Conservation (phyloP, 2,888 invertebrate genomes). For the Amiota mariae region DNA sequence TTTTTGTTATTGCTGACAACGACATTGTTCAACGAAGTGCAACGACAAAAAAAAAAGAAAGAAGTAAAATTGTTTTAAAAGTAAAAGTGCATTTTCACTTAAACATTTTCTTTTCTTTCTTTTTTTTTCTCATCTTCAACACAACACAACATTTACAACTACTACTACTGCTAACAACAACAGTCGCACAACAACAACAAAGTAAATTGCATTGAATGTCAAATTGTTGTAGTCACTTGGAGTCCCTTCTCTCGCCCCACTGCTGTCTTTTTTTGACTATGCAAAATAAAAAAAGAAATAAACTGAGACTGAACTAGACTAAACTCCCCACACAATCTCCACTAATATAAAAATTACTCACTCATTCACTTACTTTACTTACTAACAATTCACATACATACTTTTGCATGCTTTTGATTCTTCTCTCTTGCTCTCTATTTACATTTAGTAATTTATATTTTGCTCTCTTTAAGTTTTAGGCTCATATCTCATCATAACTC, state of each 20-base stretch:
- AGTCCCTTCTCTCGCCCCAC: not conserved
- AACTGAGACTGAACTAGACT: too few species aligned
- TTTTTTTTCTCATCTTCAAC: constrained; percentile 54
- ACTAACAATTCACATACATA: too few species aligned
- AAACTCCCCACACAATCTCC: too few species aligned
- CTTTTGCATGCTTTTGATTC: too few species aligned
- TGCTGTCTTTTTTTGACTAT: too few species aligned
- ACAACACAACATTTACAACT: constrained; percentile 34
- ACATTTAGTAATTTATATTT: too few species aligned
- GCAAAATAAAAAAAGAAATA: too few species aligned
- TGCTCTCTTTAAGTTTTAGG: too few species aligned
- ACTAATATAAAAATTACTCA: too few species aligned
- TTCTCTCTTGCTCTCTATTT: too few species aligned
- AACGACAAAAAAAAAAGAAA: constrained; percentile 51
- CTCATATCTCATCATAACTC: too few species aligned
- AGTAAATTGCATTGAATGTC: constrained; percentile 63
- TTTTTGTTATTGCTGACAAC: constrained; percentile 28
- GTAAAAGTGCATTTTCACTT: constrained; percentile 73
- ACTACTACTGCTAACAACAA: constrained; percentile 36
- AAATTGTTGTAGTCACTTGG: constrained; percentile 42
- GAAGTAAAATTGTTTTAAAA: constrained; percentile 56
- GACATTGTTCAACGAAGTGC: constrained; percentile 50
- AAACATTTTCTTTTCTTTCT: constrained; percentile 57
- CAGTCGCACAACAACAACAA: constrained; percentile 37
- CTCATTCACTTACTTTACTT: too few species aligned